Evolutionary conservation across 2,797 vertebrate species (phyloP).

Genomic region (Pygocentrus nattereri): DNA sequence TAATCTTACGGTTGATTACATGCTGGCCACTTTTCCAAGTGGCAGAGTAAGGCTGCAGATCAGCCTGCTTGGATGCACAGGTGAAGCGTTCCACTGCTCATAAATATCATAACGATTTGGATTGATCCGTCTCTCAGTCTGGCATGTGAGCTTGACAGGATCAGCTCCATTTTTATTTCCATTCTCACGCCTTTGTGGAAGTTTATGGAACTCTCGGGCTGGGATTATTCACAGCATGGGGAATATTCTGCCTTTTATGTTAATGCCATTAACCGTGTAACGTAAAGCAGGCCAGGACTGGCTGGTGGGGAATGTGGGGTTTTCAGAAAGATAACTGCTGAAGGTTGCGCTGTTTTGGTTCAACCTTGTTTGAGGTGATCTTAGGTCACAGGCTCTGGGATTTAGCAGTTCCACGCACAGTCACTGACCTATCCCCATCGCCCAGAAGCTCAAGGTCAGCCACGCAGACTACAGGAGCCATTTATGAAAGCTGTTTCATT

Average conservation of each 20-base stretch:
- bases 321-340: not conserved
- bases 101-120: slow-evolving; percentile 56
- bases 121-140: slow-evolving; percentile 43
- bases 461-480: not conserved
- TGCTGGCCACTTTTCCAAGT: slow-evolving; percentile 19
- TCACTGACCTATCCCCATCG: not conserved
- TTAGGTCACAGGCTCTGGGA: not conserved
- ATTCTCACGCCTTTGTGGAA: slow-evolving; percentile 31
- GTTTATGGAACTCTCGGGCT: slow-evolving; percentile 32
- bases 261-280: slow-evolving; percentile 16
- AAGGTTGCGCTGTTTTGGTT: not conserved
- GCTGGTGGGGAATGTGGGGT: not conserved
- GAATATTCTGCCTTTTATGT: slow-evolving; percentile 25
- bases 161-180: slow-evolving; percentile 27
- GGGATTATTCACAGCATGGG: slow-evolving; percentile 23
- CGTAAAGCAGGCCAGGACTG: not conserved
- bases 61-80: not conserved
- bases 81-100: slow-evolving; percentile 44
- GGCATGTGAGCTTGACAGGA: slow-evolving; percentile 27
- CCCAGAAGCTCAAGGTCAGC: slow-evolving; percentile 5
- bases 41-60: slow-evolving; percentile 31
- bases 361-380: slow-evolving; percentile 15
- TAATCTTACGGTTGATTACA: slow-evolving; percentile 48
- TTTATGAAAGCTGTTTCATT: not conserved
- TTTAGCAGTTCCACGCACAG: slow-evolving; percentile 2